Base-by-base conservation (phyloP, 2,797 vertebrate genomes). In the Halcyon badia region DNA sequence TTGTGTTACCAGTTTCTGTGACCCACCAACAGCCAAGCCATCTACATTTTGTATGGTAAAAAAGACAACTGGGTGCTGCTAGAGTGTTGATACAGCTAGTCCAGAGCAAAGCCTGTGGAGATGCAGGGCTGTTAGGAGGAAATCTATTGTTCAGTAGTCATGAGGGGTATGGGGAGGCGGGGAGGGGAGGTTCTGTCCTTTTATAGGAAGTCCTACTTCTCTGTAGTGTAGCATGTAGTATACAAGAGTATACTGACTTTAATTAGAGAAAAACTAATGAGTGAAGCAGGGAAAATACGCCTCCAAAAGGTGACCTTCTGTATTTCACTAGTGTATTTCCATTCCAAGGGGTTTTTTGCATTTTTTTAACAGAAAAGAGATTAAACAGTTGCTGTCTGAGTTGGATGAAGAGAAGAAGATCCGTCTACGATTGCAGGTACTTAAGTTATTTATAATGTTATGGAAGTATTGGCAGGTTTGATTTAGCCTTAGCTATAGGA, bases 381-480 rank as follows among this genome's bases (percentile, higher is more conserved):
- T 99, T 98, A 99, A 99, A 96, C 99, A 99, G 95, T 97, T 99
- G 97, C 96, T 99, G 79, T 99, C 95, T 37, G 99, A 99, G 87
- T 98, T 99, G 97, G 99, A 99, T 87, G 99, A 99, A 89, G 99
- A 99, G 97, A 99, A 99, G 98, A 99, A 98, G 97, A 99, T 99
- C 82, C 99, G 99, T 79, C 96, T 99, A 95, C 98, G 98, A 97
- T 98, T 99, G 98, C 99, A 99, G 99, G 99, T 99, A 97, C 26
- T 83, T 88, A 6, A 19, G 57, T 78, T 71, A 51, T 61, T 87
- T 65, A 35, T 41, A 66, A 51, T 52, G 46, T 69, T 75, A 42
- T 14, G 10, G 39, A 65, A 66, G 21, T 80, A 56, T 41, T 24
- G 61, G 4, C 31, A 86, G 46, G 14, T 89, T 91, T 87, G 41